These are phyloP conservation scores for Hedya salicella DNA, from an alignment of 2,888 invertebrate species.

Conservation along the genomic window DNA sequence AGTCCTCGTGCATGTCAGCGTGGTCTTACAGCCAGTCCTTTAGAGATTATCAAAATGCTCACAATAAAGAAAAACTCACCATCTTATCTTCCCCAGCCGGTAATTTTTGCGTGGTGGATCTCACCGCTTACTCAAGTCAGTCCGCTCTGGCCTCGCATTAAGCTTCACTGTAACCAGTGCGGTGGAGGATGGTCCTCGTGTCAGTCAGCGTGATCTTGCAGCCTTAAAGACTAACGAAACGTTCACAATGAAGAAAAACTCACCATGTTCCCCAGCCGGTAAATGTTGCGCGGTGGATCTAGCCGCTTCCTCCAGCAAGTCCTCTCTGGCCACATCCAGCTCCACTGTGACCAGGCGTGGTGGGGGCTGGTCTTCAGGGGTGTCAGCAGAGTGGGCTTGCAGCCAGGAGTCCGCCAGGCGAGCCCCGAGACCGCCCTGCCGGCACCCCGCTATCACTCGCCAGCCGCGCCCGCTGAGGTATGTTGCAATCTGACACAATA, in stretches of 20 bases:
- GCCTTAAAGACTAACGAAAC: too few relatives aligned
- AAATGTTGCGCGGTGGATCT: slow-evolving; percentile 91
- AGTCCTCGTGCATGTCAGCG: too few relatives aligned
- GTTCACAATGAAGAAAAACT: slow-evolving; percentile 1
- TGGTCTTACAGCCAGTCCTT: too few relatives aligned
- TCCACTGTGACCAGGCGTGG: slow-evolving; percentile 88
- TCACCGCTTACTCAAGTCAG: too few relatives aligned
- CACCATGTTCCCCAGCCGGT: slow-evolving; percentile 93
- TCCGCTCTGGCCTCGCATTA: too few relatives aligned
- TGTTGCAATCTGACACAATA: slow-evolving; percentile 84
- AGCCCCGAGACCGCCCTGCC: slow-evolving; percentile 86
- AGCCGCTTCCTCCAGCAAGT: slow-evolving; percentile 91
- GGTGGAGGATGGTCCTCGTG: not conserved
- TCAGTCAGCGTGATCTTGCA: too few relatives aligned
- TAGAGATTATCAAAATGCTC: too few relatives aligned
- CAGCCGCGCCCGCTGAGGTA: slow-evolving; percentile 90
- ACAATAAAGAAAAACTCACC: too few relatives aligned
- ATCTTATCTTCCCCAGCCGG: too few relatives aligned
- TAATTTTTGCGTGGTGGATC: too few relatives aligned
- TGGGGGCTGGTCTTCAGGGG: slow-evolving; percentile 76
- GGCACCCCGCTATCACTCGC: slow-evolving; percentile 91
- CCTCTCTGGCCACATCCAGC: slow-evolving; percentile 92
- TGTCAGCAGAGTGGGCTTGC: slow-evolving; percentile 79
- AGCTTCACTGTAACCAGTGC: not conserved
- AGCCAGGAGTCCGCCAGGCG: slow-evolving; percentile 86